Evolutionary conservation across 2,797 vertebrate species (phyloP).

Genomic region (Acrocephalus scirpaceus): DNA sequence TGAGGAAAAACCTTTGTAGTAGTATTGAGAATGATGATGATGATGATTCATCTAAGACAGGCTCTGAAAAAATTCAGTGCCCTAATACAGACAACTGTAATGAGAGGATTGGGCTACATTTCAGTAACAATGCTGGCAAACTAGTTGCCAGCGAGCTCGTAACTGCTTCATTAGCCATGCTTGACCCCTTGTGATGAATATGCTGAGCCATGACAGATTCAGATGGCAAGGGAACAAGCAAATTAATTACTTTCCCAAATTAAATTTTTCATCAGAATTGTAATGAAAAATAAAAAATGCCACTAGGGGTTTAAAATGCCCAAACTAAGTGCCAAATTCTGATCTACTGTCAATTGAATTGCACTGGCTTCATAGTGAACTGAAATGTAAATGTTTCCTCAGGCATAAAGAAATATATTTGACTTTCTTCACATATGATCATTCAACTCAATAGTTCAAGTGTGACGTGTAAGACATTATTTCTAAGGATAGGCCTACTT

Average conservation of each 20-base stretch:
- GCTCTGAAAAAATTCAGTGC: background rate
- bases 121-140: background rate
- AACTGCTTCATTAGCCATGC: conserved; percentile 51
- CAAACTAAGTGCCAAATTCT: background rate
- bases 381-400: background rate
- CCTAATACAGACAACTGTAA: background rate
- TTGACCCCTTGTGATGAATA: conserved; percentile 41
- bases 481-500: background rate
- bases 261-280: conserved; percentile 33
- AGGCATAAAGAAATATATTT: background rate
- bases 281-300: conserved; percentile 51
- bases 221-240: conserved; percentile 42
- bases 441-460: background rate
- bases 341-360: background rate
- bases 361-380: background rate
- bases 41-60: background rate
- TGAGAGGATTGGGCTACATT: background rate
- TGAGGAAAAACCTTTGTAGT: background rate
- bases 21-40: background rate
- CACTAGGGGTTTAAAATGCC: background rate
- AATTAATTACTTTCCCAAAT: conserved; percentile 49
- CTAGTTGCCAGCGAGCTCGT: background rate
- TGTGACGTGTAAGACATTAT: background rate
- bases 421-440: background rate
- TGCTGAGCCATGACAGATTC: conserved; percentile 5